Base-by-base conservation (phyloP, 37 sponge, comb jelly and placozoan genomes). In the Eunapius fragilis region DNA sequence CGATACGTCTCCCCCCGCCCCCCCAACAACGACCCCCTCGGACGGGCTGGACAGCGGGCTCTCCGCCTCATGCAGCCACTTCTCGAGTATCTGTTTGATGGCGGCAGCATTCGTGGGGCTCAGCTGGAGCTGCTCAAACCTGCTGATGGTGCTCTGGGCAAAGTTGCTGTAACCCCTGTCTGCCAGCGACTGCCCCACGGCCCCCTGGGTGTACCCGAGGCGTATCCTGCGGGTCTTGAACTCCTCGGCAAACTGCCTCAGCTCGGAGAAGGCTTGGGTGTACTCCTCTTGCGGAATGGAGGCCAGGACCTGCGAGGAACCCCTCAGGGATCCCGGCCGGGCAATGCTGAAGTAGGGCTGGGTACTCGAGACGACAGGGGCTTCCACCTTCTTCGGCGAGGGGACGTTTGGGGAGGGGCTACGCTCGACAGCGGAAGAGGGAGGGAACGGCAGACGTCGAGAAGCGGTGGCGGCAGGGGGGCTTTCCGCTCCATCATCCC, bases 111-210 rank as follows among this genome's bases (percentile, higher is more conserved):
- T 94, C 17, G 90, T 76, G 11, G 95, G 91, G 79, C 95, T 94
- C 34, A 94, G 80, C 72, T 94, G 95, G 86, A 94, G 85, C 75
- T 94, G 95, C 58, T 94, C 95, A 86, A 94, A 94, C 0, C 95
- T 91, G 69, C 89, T 88, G 83, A 94, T 94, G 37, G 95, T 94
- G 74, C 95, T 94, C 78, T 94, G 95, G 11, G 95, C 95, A 82
- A 94, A 94, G 89, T 94, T 94, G 88, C 83, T 91, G 81, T 86
- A 94, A 22, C 95, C 95, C 41, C 81, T 91, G 31, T 91, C 85
- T 23, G 95, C 91, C 33, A 94, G 89, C 25, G 91, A 91, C 37
- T 84, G 85, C 0, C 95, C 95, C 10, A 94, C 95, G 12, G 91
- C 88, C 25, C 95, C 95, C 74, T 94, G 95, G 17, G 95, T 94